Conservation (phyloP, 2,113 vertebrate genomes). For the Rallus limicola region DNA sequence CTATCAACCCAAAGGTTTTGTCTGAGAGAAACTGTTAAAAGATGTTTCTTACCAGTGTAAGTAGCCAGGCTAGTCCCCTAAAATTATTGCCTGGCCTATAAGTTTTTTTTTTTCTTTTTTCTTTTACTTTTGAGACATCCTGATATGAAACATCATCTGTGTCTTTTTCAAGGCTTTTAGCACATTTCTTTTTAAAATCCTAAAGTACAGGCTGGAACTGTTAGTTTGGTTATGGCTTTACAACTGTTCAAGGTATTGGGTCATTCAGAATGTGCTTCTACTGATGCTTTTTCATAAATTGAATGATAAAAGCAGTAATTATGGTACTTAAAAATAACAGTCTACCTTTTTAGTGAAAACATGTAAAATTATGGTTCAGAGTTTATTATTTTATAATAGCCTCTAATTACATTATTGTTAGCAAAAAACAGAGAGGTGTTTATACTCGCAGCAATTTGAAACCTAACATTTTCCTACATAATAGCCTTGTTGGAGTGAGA, state of each 20-base stretch:
- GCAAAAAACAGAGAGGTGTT: slow-evolving; percentile 44
- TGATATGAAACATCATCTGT: neutral
- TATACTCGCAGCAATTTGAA: slow-evolving; percentile 35
- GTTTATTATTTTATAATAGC: slow-evolving; percentile 50
- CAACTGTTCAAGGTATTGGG: neutral
- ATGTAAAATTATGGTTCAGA: slow-evolving; percentile 54
- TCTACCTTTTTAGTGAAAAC: slow-evolving; percentile 49
- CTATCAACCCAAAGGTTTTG: neutral
- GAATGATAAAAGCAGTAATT: slow-evolving; percentile 59
- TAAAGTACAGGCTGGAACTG: neutral
- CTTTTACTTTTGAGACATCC: neutral
- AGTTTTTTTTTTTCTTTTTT: fast-evolving
- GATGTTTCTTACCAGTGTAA: neutral
- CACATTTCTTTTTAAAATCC: neutral
- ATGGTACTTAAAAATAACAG: slow-evolving; percentile 57
- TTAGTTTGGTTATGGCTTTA: neutral
- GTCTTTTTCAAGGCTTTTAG: slow-evolving; percentile 3
- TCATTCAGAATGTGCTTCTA: neutral
- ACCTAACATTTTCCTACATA: neutral
- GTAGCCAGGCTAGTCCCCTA: neutral
- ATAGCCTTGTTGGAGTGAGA: neutral
- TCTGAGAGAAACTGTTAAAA: neutral
- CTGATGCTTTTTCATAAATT: slow-evolving; percentile 3
- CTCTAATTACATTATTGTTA: slow-evolving; percentile 69
- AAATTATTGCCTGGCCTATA: neutral